These are phyloP conservation scores for Cenopis cana DNA, from an alignment of 2,888 invertebrate genomes.

Conservation along the genomic window DNA sequence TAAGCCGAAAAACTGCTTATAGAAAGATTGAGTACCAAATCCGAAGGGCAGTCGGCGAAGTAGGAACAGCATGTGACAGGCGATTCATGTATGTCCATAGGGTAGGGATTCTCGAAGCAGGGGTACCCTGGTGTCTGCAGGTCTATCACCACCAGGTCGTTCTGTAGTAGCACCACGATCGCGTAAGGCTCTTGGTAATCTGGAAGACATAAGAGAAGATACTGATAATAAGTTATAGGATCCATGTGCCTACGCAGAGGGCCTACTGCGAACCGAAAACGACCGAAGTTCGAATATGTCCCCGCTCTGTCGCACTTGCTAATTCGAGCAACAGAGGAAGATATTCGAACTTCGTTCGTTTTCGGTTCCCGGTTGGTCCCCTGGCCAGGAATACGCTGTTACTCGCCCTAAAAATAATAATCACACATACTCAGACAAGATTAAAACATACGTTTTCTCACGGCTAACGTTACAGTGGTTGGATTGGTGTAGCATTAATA, in stretches of 20 bases:
- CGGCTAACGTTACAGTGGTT: background rate
- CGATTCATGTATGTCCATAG: slow-evolving; percentile 99
- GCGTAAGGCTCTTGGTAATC: slow-evolving; percentile 99
- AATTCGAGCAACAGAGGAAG: no score
- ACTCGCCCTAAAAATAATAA: background rate
- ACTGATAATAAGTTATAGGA: background rate
- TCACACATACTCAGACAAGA: background rate
- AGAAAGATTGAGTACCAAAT: slow-evolving; percentile 88
- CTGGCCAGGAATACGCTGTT: background rate
- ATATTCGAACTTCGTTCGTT: no score
- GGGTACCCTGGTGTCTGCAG: slow-evolving; percentile 98
- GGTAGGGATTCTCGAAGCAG: slow-evolving; percentile 99
- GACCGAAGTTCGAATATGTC: no score
- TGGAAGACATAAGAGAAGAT: slow-evolving; percentile 71
- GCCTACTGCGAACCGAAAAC: no score
- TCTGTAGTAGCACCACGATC: slow-evolving; percentile 98
- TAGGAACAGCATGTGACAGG: slow-evolving; percentile 99
- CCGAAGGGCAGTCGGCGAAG: slow-evolving; percentile 98
- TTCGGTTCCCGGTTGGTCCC: no score
- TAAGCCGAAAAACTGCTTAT: background rate
- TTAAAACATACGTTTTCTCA: background rate
- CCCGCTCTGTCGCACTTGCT: no score
- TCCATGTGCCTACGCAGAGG: background rate
- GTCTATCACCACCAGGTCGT: slow-evolving; percentile 99
- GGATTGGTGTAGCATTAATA: background rate